A percentile compares a stretch with the other conserved stretches of the same genome.
phyloP scores from a whole-genome alignment of 2,113 vertebrate genomes.

The Pachyramphus minor region DNA sequence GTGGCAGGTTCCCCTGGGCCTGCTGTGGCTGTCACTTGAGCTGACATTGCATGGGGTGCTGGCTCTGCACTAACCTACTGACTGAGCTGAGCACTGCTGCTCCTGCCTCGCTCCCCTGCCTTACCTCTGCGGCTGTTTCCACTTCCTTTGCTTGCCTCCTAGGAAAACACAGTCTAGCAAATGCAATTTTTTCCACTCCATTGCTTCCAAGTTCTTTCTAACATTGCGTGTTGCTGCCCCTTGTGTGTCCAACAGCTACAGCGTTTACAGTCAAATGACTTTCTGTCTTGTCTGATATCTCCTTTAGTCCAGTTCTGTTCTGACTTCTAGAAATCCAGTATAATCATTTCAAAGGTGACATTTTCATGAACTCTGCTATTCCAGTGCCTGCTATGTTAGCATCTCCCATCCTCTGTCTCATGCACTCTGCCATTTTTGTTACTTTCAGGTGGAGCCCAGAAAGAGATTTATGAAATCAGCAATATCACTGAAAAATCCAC shows the following conservation, averaged over 20 bases:
- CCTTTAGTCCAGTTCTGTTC: neutral
- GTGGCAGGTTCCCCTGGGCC: neutral
- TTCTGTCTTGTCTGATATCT: constrained; percentile 28
- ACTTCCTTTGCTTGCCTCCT: neutral
- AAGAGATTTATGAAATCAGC: neutral
- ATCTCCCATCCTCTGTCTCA: neutral
- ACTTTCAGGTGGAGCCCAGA: neutral
- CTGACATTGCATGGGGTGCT: neutral
- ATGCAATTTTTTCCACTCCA: constrained; percentile 11
- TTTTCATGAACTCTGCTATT: neutral
- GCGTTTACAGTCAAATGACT: neutral
- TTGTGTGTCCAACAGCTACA: neutral
- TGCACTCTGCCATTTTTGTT: neutral
- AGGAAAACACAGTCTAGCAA: neutral
- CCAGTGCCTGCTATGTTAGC: neutral
- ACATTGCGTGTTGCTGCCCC: neutral
- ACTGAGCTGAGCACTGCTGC: accelerated
- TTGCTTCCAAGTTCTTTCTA: constrained; percentile 7
- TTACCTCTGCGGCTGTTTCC: neutral
- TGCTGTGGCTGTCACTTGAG: neutral
- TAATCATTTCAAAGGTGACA: neutral
- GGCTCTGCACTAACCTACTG: accelerated
- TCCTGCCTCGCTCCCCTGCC: neutral
- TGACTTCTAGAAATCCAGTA: neutral
- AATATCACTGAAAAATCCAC: neutral